These are phyloP conservation scores for Myocastor coypus DNA, from an alignment of 2,113 vertebrate genomes.

Conservation along the genomic window DNA sequence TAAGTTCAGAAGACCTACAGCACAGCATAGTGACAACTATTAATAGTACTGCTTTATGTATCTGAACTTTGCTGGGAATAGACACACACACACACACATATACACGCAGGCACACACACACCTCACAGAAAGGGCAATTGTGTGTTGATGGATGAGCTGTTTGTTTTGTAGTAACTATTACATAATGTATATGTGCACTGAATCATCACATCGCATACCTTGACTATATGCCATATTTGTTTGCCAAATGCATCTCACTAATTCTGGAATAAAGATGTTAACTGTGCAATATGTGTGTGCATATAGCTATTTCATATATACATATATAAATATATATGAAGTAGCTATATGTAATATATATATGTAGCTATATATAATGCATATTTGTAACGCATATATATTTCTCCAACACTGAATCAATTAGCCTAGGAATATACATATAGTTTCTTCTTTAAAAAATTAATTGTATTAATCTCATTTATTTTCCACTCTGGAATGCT, in stretches of 20 bases:
- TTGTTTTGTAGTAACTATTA: neutral
- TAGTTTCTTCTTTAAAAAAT: neutral
- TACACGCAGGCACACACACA: neutral
- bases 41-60: neutral
- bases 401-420: neutral
- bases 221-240: neutral
- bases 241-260: neutral
- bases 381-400: neutral
- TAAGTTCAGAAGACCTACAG: neutral
- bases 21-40: no score
- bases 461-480: neutral
- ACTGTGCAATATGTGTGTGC: neutral
- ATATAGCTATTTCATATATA: neutral
- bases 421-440: neutral
- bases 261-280: neutral
- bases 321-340: neutral
- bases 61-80: neutral
- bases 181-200: neutral
- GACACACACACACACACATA: neutral
- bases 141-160: neutral
- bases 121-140: neutral
- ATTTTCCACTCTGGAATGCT: neutral
- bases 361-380: neutral
- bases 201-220: neutral
- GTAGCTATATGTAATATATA: no score